Conservation (phyloP, 2,888 invertebrate species). For the Carabus problematicus region DNA sequence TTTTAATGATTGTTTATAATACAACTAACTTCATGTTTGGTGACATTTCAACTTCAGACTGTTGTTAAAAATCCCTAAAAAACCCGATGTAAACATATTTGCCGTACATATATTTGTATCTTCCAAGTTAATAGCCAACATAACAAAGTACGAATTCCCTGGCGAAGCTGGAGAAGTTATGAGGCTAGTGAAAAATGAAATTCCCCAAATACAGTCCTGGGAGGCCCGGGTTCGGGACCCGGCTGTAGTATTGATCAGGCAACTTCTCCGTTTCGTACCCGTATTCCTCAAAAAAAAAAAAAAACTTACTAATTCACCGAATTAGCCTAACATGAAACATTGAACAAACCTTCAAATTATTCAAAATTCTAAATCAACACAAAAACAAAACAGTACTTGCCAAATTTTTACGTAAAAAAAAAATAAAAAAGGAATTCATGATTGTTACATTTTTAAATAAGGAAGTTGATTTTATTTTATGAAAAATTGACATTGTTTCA, state of each 20-base stretch:
- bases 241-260: conserved; percentile 35
- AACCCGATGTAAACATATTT: neutral
- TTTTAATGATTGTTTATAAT: too few relatives aligned
- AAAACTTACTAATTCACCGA: neutral
- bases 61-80: neutral
- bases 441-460: too few relatives aligned
- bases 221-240: conserved; percentile 22
- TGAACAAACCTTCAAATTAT: conserved; percentile 3
- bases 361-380: neutral
- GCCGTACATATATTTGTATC: neutral
- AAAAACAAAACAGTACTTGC: too few relatives aligned
- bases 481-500: too few relatives aligned
- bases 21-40: too few relatives aligned
- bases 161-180: conserved; percentile 10
- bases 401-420: too few relatives aligned
- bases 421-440: too few relatives aligned
- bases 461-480: too few relatives aligned
- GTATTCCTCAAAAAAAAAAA: conserved; percentile 22
- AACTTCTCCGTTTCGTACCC: conserved; percentile 14
- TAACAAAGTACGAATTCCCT: conserved; percentile 5
- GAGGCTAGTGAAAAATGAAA: conserved; percentile 10
- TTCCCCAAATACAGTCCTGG: conserved; percentile 22
- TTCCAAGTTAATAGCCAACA: neutral
- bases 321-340: neutral
- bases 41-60: too few relatives aligned